Conservation (phyloP, 2,888 invertebrate species). For the Digitonthophagus gazella region DNA sequence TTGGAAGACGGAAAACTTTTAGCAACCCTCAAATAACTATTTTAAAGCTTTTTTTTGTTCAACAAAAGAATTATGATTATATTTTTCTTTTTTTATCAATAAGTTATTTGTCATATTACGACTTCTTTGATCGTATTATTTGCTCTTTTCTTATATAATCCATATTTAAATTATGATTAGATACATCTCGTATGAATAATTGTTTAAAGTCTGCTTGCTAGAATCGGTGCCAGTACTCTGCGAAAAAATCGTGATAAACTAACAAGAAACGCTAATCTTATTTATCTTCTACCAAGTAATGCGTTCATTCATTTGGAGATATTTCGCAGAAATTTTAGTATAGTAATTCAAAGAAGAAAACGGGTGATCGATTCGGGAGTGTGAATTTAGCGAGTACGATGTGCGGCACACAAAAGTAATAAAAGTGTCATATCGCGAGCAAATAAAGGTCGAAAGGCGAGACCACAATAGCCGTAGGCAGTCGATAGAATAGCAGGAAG, state of each 20-base stretch:
- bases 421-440: constrained; percentile 10
- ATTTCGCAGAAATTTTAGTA: background rate
- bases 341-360: background rate
- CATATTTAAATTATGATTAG: background rate
- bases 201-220: background rate
- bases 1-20: constrained; percentile 7
- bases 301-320: background rate
- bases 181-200: background rate
- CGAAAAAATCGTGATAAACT: background rate
- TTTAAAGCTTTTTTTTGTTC: too few relatives aligned
- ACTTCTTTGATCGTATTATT: too few relatives aligned
- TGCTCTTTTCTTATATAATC: background rate
- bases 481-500: constrained; percentile 5
- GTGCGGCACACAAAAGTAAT: constrained; percentile 5
- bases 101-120: too few relatives aligned
- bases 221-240: background rate
- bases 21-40: background rate
- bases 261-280: background rate
- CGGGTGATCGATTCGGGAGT: background rate
- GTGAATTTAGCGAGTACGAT: background rate
- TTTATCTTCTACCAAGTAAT: background rate
- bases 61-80: too few relatives aligned
- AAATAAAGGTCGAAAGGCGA: constrained; percentile 9
- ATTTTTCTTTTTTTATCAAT: too few relatives aligned
- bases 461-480: constrained; percentile 11